Percentiles rank a stretch among this genome's conserved stretches.
Conservation (phyloP, 2,888 invertebrate genomes). For the Chloromyia formosa region DNA sequence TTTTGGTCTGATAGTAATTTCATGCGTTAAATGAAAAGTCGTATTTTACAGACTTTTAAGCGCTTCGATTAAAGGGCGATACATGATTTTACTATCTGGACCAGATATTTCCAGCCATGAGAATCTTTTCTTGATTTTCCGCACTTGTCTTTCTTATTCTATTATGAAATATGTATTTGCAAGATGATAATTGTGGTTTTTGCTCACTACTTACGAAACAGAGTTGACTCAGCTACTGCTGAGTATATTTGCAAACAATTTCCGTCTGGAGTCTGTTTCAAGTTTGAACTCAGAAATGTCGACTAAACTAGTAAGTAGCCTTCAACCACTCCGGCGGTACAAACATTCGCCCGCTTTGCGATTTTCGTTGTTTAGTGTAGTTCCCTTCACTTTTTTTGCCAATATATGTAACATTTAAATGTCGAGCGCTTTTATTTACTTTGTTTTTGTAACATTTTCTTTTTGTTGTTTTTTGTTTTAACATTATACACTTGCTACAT, state of each 20-base stretch:
- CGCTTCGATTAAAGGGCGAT: no score
- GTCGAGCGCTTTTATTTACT: slow-evolving; percentile 15
- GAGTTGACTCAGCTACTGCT: no score
- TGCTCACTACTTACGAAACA: no score
- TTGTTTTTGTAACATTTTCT: neutral
- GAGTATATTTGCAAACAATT: neutral
- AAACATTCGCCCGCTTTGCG: neutral
- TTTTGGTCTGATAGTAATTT: no score
- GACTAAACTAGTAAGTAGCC: neutral
- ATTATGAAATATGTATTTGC: no score
- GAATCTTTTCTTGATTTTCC: no score
- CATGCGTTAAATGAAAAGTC: no score
- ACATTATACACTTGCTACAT: neutral
- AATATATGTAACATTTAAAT: slow-evolving; percentile 42
- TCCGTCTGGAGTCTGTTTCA: neutral
- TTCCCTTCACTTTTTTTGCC: slow-evolving; percentile 43
- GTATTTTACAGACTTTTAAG: no score
- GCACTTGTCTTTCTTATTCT: no score
- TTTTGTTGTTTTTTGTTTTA: neutral
- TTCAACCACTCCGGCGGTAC: neutral
- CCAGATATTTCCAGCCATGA: no score
- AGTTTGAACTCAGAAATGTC: neutral
- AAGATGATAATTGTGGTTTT: no score
- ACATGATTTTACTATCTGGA: no score
- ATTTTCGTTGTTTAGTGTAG: slow-evolving; percentile 18